phyloP scores from a whole-genome alignment of 1,140 invertebrate species.

The Archegozetes longisetosus region DNA sequence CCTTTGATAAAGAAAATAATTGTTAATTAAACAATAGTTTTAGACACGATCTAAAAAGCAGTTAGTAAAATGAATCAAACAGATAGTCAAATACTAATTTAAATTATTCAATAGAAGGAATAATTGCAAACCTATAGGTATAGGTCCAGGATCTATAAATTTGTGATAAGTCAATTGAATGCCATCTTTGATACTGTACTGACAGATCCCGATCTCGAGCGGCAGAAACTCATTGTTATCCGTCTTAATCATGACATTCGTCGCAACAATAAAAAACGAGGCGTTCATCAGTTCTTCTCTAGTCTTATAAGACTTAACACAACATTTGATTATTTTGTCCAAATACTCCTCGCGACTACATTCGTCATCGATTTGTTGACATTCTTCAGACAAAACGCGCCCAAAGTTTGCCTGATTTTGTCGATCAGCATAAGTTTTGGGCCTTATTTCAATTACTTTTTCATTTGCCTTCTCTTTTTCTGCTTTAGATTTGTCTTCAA shows the following conservation, averaged over 20 bases:
- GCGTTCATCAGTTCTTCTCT: not conserved
- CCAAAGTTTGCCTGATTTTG: not conserved
- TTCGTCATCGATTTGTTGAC: not conserved
- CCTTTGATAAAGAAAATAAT: not conserved
- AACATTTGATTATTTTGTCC: not conserved
- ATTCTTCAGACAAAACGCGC: not conserved
- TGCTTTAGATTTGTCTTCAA: not conserved
- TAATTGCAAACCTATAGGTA: not conserved
- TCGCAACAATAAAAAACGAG: not conserved
- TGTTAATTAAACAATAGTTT: too few species aligned
- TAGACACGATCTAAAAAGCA: too few species aligned
- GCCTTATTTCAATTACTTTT: not conserved
- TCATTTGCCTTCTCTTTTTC: not conserved
- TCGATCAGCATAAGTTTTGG: not conserved
- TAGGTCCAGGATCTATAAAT: not conserved
- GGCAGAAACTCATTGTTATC: not conserved
- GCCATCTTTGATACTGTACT: not conserved
- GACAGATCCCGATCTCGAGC: not conserved
- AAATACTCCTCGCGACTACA: not conserved
- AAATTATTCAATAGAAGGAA: too few species aligned
- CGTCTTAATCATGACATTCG: not conserved
- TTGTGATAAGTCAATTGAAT: not conserved
- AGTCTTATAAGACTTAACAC: not conserved
- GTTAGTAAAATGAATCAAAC: too few species aligned
- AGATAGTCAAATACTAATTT: too few species aligned